Conservation (phyloP, 2,888 invertebrate genomes). For the Cataglyphis livida region DNA sequence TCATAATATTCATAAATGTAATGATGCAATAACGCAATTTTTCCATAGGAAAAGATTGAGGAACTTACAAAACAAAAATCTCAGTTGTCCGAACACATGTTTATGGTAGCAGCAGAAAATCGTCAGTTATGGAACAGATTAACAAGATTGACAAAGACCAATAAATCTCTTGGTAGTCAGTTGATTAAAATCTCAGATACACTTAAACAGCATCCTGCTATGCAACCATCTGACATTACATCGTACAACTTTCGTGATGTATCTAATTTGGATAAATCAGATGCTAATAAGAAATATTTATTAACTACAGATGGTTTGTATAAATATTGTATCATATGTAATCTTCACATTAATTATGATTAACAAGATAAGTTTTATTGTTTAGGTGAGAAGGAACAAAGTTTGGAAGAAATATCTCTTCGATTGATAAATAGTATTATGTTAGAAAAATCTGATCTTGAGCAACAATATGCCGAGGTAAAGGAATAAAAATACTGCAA, state of each 20-base stretch:
- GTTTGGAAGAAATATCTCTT: slow-evolving; percentile 92
- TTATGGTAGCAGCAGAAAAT: slow-evolving; percentile 94
- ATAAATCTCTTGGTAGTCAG: slow-evolving; percentile 86
- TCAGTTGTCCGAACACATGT: slow-evolving; percentile 91
- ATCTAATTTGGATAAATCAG: slow-evolving; percentile 63
- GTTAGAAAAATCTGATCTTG: slow-evolving; percentile 90
- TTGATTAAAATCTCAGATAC: slow-evolving; percentile 87
- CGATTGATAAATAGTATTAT: slow-evolving; percentile 90
- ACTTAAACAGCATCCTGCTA: slow-evolving; percentile 85
- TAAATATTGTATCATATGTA: not conserved
- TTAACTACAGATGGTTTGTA: slow-evolving; percentile 72
- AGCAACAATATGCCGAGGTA: slow-evolving; percentile 88
- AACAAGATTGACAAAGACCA: slow-evolving; percentile 88
- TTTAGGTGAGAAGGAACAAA: slow-evolving; percentile 85
- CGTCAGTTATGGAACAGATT: slow-evolving; percentile 92
- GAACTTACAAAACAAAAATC: slow-evolving; percentile 91
- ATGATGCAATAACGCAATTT: not conserved
- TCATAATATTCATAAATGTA: not conserved
- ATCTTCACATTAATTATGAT: not conserved
- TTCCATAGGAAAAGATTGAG: slow-evolving; percentile 88
- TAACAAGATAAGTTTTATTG: slow-evolving; percentile 24
- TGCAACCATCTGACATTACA: slow-evolving; percentile 76
- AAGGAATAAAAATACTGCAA: slow-evolving; percentile 15
- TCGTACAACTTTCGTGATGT: slow-evolving; percentile 77
- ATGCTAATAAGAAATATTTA: slow-evolving; percentile 65